Conservation (phyloP, 2,113 vertebrate genomes). For the Podocnemis expansa region DNA sequence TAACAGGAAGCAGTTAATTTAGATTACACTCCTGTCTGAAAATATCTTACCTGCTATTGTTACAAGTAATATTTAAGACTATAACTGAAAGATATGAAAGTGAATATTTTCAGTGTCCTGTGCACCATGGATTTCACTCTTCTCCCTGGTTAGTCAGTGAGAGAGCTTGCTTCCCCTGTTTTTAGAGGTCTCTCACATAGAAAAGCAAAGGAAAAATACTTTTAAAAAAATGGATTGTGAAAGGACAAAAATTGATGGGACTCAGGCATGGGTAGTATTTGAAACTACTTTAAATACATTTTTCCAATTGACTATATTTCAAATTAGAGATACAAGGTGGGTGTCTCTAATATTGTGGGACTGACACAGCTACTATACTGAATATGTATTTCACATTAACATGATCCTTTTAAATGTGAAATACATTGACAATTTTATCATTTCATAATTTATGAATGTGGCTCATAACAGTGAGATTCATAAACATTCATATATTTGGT, state of each 20-base stretch:
- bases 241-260: conserved; percentile 3
- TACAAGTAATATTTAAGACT: background rate
- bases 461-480: conserved; percentile 58
- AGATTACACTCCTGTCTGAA: background rate
- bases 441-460: conserved; percentile 58
- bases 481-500: conserved; percentile 74
- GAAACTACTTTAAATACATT: conserved; percentile 29
- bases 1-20: background rate
- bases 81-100: background rate
- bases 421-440: conserved; percentile 53
- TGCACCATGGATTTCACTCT: background rate
- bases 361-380: background rate
- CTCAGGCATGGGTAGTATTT: background rate
- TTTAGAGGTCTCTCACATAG: background rate
- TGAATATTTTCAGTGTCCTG: background rate
- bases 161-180: background rate
- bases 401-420: conserved; percentile 32
- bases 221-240: background rate
- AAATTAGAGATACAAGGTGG: background rate
- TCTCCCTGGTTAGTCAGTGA: background rate
- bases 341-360: background rate
- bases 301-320: background rate
- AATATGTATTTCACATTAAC: background rate
- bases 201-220: background rate
- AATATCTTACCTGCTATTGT: background rate